Base-by-base conservation (phyloP, 1,140 invertebrate genomes). In the Drosophila repletoides region DNA sequence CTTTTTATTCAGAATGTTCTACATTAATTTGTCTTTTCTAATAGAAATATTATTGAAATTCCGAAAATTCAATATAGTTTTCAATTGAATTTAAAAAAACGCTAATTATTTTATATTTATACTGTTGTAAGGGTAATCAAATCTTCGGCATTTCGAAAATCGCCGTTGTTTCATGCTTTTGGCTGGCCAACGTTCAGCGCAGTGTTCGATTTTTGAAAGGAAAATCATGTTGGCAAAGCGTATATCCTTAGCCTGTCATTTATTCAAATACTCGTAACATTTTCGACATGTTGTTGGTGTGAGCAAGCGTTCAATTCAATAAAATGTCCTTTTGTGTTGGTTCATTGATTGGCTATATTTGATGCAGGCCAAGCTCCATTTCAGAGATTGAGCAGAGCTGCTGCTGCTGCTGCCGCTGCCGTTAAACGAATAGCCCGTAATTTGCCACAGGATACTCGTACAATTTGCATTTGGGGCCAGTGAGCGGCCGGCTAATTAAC, bases 301-400 rank as follows among this genome's bases (percentile, higher is more conserved):
- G n/a, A n/a, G n/a, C n/a, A n/a, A n/a, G n/a, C 43, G 55, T 28
- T 14, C 63, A 66, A 66, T 66, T 66, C 55, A 49, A 66, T 66
- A 43, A 65, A 60, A 51, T 59, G 55, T 33, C 45, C 36, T 14
- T 43, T 60, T 60, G 63, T 55, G 60, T 66, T n/a, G n/a, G n/a
- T n/a, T n/a, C n/a, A n/a, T 66, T 66, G 55, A 66, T 66, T 60
- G 63, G 43, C 55, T 4, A 21, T 33, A 45, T 59, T 65, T 46
- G 43, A 26, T 10, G 53, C 33, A 59, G 10, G 21, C 9, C 43
- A 9, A 24, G 26, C 34, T 26, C 17, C 14, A 60, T 49, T 66
- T 43, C 14, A 28, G 1, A 24, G 10, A 59, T 40, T 21, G 33
- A 38, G 29, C 29, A 34, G 5, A 6, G 19, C 29, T 29, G 28